Base-by-base conservation (phyloP, 2,113 vertebrate genomes). In the Crotalus viridis region DNA sequence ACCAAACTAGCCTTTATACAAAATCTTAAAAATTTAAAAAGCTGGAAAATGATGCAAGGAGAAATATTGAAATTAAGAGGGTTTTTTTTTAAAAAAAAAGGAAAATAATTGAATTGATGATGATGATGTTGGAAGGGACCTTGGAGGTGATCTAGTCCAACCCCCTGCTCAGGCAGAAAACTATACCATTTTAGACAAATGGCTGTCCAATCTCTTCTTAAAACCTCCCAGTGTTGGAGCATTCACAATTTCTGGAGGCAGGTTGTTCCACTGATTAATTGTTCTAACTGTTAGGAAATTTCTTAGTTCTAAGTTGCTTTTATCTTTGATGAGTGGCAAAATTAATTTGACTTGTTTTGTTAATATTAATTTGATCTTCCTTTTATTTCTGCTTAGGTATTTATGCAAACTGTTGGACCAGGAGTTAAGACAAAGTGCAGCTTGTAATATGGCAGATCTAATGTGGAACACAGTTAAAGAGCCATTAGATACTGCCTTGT, bases 381-480 rank as follows among this genome's bases (percentile, higher is more conserved):
- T 91, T 85, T 74, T 89, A 28, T 85, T 5, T 87, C 91, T 69
- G 94, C 95, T 91, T 95, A 99, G 99, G 97, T 99, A 99, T 97
- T 98, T 99, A 97, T 99, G 99, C 96, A 99, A 99, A 95, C 98
- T 99, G 94, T 99, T 99, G 51, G 99, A 99, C 97, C 99, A 99
- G 98, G 99, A 99, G 95, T 97, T 99, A 97, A 97, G 99, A n/a
- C 99, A 99, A 97, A 99, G 99, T 33, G 98, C 99, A 0, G 99
- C 99, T 3, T 98, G 99, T 90, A 99, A 99, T 97, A 99, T 99
- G 99, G 99, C 99, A 93, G 99, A 99, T 97, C 97, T 99, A 96
- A 99, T 99, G 99, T 99, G 99, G 99, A 99, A 99, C 97, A 99
- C 99, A 90, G 99, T 99, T 96, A 99, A 99, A 97, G 99, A 99